These are phyloP conservation scores for Melipona beecheii DNA, from an alignment of 2,888 invertebrate genomes.

Conservation along the genomic window DNA sequence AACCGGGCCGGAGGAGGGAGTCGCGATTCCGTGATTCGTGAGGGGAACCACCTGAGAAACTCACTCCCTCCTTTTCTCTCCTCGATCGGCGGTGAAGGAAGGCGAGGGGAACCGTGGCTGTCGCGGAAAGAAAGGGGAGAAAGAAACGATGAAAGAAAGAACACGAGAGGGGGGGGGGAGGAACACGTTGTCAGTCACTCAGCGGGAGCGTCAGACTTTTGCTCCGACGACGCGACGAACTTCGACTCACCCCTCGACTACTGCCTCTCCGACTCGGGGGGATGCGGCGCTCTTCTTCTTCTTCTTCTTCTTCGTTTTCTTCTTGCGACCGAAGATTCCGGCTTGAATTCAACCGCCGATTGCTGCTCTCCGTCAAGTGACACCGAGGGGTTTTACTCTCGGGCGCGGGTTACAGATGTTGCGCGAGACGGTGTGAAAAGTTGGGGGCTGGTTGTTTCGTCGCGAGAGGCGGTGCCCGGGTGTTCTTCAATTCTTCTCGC, in stretches of 20 bases:
- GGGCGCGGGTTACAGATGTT: not conserved
- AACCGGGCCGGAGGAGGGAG: constrained; percentile 43
- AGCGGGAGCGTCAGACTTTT: constrained; percentile 65
- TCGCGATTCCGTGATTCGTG: constrained; percentile 46
- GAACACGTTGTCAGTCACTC: constrained; percentile 77
- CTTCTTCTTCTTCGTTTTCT: not conserved
- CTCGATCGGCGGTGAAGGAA: not conserved
- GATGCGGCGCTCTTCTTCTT: not conserved
- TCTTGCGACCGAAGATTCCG: constrained; percentile 24
- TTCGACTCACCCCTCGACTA: not conserved
- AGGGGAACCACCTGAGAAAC: constrained; percentile 13
- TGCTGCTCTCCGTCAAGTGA: not conserved
- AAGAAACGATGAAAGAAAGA: constrained; percentile 47
- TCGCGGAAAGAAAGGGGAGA: constrained; percentile 27
- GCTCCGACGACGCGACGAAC: constrained; percentile 40
- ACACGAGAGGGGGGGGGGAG: constrained; percentile 33
- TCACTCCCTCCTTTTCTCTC: not conserved
- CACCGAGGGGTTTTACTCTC: not conserved
- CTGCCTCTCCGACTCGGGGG: not conserved
- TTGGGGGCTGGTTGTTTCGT: not conserved
- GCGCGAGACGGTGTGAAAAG: not conserved
- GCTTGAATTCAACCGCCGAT: not conserved
- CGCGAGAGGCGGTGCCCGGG: no score
- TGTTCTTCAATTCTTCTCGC: no score
- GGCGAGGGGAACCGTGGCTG: constrained; percentile 18